These are phyloP conservation scores for Cerceris ruficornis DNA, from an alignment of 2,888 invertebrate genomes.

Conservation along the genomic window DNA sequence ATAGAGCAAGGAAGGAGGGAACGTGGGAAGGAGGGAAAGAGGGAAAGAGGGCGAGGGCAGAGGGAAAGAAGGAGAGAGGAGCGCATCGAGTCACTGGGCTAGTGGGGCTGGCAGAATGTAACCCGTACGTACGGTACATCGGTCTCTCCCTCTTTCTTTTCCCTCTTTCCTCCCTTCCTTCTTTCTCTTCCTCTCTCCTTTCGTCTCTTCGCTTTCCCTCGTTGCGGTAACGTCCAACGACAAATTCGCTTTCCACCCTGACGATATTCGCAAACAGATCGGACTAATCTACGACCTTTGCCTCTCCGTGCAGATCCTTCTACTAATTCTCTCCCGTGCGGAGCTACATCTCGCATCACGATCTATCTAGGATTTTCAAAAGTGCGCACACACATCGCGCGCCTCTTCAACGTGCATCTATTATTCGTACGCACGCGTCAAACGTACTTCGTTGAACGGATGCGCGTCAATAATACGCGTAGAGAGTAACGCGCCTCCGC, in stretches of 20 bases:
- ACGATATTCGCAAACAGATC: constrained; percentile 25
- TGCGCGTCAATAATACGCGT: too few species aligned
- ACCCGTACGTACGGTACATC: constrained; percentile 65
- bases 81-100: constrained; percentile 75
- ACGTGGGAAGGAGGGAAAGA: constrained; percentile 27
- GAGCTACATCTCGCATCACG: too few species aligned
- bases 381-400: too few species aligned
- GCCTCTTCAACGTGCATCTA: too few species aligned
- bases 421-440: too few species aligned
- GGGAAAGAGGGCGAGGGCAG: constrained; percentile 14
- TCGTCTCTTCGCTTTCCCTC: constrained; percentile 17
- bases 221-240: constrained; percentile 6
- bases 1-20: constrained; percentile 48
- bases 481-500: too few species aligned
- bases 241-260: constrained; percentile 11
- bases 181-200: constrained; percentile 40
- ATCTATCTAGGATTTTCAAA: too few species aligned
- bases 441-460: too few species aligned
- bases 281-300: background rate
- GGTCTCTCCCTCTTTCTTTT: constrained; percentile 48
- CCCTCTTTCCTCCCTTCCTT: constrained; percentile 49
- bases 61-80: constrained; percentile 45
- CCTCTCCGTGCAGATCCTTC: too few species aligned
- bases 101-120: constrained; percentile 76
- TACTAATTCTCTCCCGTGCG: too few species aligned